Base-by-base conservation (phyloP, 1,140 invertebrate genomes). In the Platorchestia sp. region DNA sequence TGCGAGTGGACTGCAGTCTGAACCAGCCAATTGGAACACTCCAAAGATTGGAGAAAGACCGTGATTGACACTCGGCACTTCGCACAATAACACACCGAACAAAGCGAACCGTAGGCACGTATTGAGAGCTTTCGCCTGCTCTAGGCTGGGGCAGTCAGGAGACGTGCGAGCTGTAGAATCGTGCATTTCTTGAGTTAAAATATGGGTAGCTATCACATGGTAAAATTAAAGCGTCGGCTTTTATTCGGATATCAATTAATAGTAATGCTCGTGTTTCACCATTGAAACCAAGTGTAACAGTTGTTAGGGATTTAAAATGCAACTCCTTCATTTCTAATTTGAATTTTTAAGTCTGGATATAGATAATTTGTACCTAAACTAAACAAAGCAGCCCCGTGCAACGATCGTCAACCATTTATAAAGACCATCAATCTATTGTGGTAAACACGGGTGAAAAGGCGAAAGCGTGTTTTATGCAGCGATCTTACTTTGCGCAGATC, bases 11-110 rank as follows among this genome's bases (percentile, higher is more conserved):
- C 45, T 45, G 45, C 91, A 44, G 36, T 93, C 91, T n/a, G 45
- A 93, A 40, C 43, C 45, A 45, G 91, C 91, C 43, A 93, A 45
- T 93, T 93, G 91, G 91, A 47, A 93, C 91, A 93, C 91, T 93
- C 91, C 0, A 93, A 44, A 45, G 91, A 93, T 93, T 93, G 91
- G 41, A 16, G 91, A 44, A 45, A 6, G 91, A 93, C 91, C 40
- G 44, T 45, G 91, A 93, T 45, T 45, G 91, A 93, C 91, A 93
- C 91, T 93, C 45, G 43, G 6, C 45, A 45, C 91, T 93, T 45
- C 91, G 6, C 91, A 93, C 91, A 44, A 44, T 93, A 75, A 75
- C 59, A 10, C 59, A 75, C 59, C 59, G 59, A 75, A 75, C 59
- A 75, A 75, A 75, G 59, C 59, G 59, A 75, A 75, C 59, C 36